These are phyloP conservation scores for Chrysaora quinquecirrha DNA, from an alignment of 30 jellyfish, hydroid and myxozoan species.

Conservation along the genomic window DNA sequence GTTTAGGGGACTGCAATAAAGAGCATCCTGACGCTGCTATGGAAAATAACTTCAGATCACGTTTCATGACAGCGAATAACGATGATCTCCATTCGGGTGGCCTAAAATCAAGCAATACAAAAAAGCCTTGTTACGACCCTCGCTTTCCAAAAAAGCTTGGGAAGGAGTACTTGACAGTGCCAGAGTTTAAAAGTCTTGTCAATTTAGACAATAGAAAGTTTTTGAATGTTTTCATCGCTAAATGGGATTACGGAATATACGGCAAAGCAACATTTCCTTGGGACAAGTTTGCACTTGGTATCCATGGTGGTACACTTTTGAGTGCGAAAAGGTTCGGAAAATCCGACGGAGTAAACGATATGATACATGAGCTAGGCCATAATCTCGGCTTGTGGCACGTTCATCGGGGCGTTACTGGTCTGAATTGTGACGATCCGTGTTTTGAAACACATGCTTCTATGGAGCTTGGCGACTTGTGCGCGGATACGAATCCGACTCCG, in stretches of 20 bases:
- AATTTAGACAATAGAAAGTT: slow-evolving; percentile 43
- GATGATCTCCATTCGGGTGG: slow-evolving; percentile 58
- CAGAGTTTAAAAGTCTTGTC: slow-evolving; percentile 47
- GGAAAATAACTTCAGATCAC: not conserved
- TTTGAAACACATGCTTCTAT: slow-evolving; percentile 84
- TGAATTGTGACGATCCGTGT: slow-evolving; percentile 74
- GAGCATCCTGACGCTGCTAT: not conserved
- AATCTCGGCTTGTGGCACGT: slow-evolving; percentile 91
- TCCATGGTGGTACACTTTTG: slow-evolving; percentile 79
- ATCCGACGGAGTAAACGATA: slow-evolving; percentile 47
- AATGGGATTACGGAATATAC: slow-evolving; percentile 1
- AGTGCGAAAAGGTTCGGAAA: slow-evolving; percentile 60
- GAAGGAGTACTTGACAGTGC: slow-evolving; percentile 26
- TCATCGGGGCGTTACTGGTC: slow-evolving; percentile 57
- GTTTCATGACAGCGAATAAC: not conserved
- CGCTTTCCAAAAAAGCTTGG: slow-evolving; percentile 11
- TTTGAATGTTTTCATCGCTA: slow-evolving; percentile 55
- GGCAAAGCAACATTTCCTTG: slow-evolving; percentile 90
- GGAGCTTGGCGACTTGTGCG: slow-evolving; percentile 89
- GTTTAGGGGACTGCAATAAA: not conserved
- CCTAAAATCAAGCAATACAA: slow-evolving; percentile 14
- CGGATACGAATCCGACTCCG: slow-evolving; percentile 91
- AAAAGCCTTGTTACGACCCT: slow-evolving; percentile 55
- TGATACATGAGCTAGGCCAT: slow-evolving; percentile 91
- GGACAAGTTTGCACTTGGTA: slow-evolving; percentile 57